Percentiles rank a stretch among this genome's conserved stretches.
These are phyloP conservation scores for Perdita meconis DNA, from an alignment of 2,888 invertebrate genomes.

Conservation along the genomic window DNA sequence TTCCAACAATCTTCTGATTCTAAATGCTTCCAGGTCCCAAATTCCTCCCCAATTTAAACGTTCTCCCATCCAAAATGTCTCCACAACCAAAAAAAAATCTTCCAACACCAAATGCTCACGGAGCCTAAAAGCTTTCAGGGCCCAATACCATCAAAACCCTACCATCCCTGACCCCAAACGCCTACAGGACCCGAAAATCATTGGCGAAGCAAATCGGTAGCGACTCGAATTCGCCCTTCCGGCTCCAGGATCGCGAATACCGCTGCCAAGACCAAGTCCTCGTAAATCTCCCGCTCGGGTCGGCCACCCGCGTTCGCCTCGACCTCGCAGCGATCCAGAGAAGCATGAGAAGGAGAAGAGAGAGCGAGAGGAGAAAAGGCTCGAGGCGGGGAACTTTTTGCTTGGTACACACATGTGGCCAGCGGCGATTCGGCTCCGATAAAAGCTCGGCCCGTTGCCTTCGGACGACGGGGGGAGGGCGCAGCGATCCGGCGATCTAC, in stretches of 20 bases:
- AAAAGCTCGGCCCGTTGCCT: slow-evolving; percentile 72
- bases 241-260: slow-evolving; percentile 29
- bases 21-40: too few species aligned
- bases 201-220: too few species aligned
- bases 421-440: slow-evolving; percentile 80
- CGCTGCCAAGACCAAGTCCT: slow-evolving; percentile 25
- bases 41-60: too few species aligned
- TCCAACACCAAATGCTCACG: too few species aligned
- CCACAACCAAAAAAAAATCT: too few species aligned
- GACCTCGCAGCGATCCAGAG: slow-evolving; percentile 1
- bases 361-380: slow-evolving; percentile 49
- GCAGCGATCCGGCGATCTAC: slow-evolving; percentile 17
- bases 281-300: slow-evolving; percentile 36
- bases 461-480: slow-evolving; percentile 25
- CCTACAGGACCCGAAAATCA: too few species aligned
- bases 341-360: slow-evolving; percentile 19
- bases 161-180: too few species aligned
- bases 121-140: too few species aligned
- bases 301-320: background rate
- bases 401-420: slow-evolving; percentile 80
- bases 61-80: too few species aligned
- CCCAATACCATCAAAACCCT: too few species aligned
- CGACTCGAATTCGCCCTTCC: slow-evolving; percentile 8
- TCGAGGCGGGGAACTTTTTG: slow-evolving; percentile 76
- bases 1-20: too few species aligned